Base-by-base conservation (phyloP, 2,888 invertebrate species). In the Orthosia gothica region DNA sequence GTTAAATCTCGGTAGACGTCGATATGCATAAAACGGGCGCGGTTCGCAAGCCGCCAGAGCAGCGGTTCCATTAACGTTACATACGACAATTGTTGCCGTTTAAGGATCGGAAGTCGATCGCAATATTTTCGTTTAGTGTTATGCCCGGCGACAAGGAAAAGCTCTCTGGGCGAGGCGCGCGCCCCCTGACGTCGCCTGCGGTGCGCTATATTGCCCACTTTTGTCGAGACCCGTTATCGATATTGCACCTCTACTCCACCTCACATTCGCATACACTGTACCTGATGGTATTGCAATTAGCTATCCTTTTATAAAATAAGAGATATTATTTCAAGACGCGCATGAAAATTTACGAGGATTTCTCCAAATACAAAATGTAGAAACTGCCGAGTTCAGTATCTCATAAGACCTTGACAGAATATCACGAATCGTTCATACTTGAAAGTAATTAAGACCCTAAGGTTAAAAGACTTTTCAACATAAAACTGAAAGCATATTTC, bases 101-200 rank as follows among this genome's bases (percentile, higher is more conserved):
- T 92, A 94, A 94, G 92, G 92, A 93, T 93, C 94, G 93, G 91
- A 92, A 94, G 92, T 92, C 92, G 93, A 92, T 92, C 89, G 93
- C 93, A 91, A 93, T 94, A 94, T 95, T 95, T 96, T 94, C 95
- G 95, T 95, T 96, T 95, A 96, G 92, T 92, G 95, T 96, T 95
- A 96, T 95, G 94, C 94, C 85, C 91, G 91, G 92, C 92, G 94
- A 96, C 96, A 96, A 94, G 96, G 95, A 96, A 96, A 96, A 94
- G 96, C 96, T 96, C 94, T 96, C 92, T 90, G 87, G 89, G 80
- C 75, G 86, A 87, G 83, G 87, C 87, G 78, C 86, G 88, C 88
- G 88, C 91, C 92, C 92, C 92, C 91, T 88, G 88, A 90, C 88
- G 91, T 90, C 90, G 90, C 91, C 87, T 90, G 90, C 87, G 91